Evolutionary conservation across 2,113 vertebrate species (phyloP).

Genomic region (Myrmecobius fasciatus): DNA sequence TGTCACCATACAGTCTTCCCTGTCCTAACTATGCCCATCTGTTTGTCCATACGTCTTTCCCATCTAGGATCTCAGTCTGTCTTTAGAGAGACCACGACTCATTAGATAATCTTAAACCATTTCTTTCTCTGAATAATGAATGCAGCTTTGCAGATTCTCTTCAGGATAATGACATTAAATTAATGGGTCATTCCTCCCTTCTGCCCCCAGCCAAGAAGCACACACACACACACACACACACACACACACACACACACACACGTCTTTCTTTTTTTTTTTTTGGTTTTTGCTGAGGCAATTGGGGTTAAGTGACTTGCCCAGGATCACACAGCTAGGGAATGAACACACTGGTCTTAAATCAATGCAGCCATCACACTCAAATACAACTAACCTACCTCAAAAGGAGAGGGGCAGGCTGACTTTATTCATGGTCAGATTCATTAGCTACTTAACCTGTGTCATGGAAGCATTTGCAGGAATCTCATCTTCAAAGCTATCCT

Average conservation of each 20-base stretch:
- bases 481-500: background rate
- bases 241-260: no score
- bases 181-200: background rate
- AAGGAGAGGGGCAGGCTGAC: background rate
- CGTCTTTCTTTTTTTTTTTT: no score
- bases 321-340: no score
- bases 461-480: background rate
- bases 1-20: background rate
- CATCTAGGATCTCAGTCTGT: background rate
- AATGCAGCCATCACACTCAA: background rate
- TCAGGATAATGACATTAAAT: background rate
- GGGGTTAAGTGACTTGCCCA: no score
- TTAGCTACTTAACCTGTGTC: background rate
- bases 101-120: background rate
- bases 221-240: background rate
- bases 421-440: background rate
- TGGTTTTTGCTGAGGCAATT: no score
- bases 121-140: constrained; percentile 12
- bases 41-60: background rate
- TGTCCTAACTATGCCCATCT: background rate
- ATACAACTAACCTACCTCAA: background rate
- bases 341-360: background rate
- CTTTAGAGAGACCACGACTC: background rate
- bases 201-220: background rate
- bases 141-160: constrained; percentile 14